Percentiles rank a stretch among this genome's conserved stretches.
Conservation (phyloP, 1,140 invertebrate genomes). For the Drosophila pectinifera region DNA sequence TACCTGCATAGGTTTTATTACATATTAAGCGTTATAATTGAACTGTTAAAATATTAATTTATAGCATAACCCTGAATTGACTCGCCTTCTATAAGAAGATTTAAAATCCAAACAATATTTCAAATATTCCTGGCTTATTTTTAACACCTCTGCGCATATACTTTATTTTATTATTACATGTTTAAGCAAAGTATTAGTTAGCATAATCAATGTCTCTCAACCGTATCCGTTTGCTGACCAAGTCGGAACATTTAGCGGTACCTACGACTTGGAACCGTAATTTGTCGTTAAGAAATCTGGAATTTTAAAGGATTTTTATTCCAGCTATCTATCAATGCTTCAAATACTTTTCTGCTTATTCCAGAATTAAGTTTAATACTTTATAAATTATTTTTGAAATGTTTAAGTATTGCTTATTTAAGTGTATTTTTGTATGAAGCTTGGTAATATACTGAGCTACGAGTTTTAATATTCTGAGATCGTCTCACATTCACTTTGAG, state of each 20-base stretch:
- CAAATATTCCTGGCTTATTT: background rate
- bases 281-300: no score
- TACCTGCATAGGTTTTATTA: background rate
- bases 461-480: conserved; percentile 20
- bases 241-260: no score
- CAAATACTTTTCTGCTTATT: background rate
- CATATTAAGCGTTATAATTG: no score
- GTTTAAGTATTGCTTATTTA: background rate
- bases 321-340: background rate
- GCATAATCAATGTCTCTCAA: no score
- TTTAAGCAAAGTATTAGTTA: no score
- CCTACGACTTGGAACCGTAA: no score
- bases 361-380: background rate
- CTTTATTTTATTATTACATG: no score
- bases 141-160: no score
- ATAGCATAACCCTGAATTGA: background rate
- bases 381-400: background rate
- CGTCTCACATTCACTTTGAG: background rate
- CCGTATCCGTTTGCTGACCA: no score
- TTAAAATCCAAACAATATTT: background rate
- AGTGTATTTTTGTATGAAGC: background rate
- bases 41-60: background rate
- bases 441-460: conserved; percentile 1
- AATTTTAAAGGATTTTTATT: no score
- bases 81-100: no score